Evolutionary conservation across 1,140 invertebrate species (phyloP).

Genomic region (Globodera ellingtonae): DNA sequence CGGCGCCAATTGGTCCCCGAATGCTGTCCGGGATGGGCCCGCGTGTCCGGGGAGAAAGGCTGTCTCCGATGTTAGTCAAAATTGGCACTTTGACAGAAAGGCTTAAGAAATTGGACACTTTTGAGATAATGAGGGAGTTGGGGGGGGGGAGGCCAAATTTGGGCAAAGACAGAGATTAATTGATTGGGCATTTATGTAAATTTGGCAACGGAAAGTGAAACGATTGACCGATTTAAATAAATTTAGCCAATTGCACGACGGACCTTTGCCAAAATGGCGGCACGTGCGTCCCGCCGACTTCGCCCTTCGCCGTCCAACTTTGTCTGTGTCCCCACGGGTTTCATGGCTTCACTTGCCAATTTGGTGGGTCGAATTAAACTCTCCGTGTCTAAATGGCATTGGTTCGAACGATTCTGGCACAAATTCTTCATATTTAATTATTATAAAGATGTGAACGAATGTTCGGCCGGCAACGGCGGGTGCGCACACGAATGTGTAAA

Average conservation of each 20-base stretch:
- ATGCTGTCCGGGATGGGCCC: constrained; percentile 69
- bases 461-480: constrained; percentile 64
- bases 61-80: constrained; percentile 61
- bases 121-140: not conserved
- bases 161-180: not conserved
- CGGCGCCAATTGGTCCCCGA: constrained; percentile 64
- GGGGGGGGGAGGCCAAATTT: not conserved
- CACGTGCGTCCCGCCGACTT: constrained; percentile 46
- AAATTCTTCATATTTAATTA: not conserved
- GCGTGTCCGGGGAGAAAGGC: constrained; percentile 64
- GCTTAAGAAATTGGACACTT: constrained; percentile 1
- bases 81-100: not conserved
- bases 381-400: no score
- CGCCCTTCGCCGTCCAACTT: constrained; percentile 44
- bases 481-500: constrained; percentile 67
- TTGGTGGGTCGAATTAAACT: constrained; percentile 48
- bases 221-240: not conserved
- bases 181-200: not conserved
- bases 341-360: constrained; percentile 64
- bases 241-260: constrained; percentile 66
- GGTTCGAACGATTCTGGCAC: no score
- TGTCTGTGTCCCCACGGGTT: constrained; percentile 63
- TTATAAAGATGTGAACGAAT: constrained; percentile 65
- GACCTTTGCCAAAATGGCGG: constrained; percentile 66
- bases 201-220: not conserved